Evolutionary conservation across 1,140 invertebrate genomes (phyloP).

Genomic region (Elymnias hypermnestra): DNA sequence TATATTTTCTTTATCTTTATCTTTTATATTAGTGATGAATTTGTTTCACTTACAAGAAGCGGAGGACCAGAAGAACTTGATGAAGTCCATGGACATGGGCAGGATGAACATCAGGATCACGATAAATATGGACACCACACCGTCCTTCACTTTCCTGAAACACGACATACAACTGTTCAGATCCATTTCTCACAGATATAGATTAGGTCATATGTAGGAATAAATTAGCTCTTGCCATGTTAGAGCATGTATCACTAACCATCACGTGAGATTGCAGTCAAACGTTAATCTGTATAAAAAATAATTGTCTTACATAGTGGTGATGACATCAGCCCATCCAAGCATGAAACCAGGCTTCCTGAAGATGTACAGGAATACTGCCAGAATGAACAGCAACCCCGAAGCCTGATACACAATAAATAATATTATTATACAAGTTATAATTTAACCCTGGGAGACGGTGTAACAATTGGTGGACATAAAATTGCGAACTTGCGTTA

Average conservation of each 20-base stretch:
- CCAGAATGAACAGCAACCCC: conserved; percentile 84
- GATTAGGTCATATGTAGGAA: too few relatives aligned
- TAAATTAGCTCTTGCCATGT: too few relatives aligned
- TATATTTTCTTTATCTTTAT: too few relatives aligned
- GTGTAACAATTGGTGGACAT: too few relatives aligned
- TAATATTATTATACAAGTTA: neutral
- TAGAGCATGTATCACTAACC: too few relatives aligned
- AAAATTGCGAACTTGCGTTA: too few relatives aligned
- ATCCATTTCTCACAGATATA: too few relatives aligned
- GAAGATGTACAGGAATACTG: conserved; percentile 92
- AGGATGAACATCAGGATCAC: conserved; percentile 88
- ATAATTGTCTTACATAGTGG: conserved; percentile 63
- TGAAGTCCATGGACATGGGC: conserved; percentile 85
- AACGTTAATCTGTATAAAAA: neutral
- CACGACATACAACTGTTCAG: too few relatives aligned
- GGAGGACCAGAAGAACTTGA: conserved; percentile 79
- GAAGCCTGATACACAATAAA: conserved; percentile 72
- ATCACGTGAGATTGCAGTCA: too few relatives aligned
- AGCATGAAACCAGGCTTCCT: conserved; percentile 88
- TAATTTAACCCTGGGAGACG: too few relatives aligned
- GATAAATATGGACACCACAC: conserved; percentile 88
- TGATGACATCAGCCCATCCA: conserved; percentile 85
- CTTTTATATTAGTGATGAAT: too few relatives aligned
- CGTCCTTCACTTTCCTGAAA: conserved; percentile 84
- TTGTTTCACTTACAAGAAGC: conserved; percentile 43